Evolutionary conservation across 2,888 invertebrate genomes (phyloP), one percentile per base, ranked within the genome.

Genomic region (Zaprionus lineosus): DNA sequence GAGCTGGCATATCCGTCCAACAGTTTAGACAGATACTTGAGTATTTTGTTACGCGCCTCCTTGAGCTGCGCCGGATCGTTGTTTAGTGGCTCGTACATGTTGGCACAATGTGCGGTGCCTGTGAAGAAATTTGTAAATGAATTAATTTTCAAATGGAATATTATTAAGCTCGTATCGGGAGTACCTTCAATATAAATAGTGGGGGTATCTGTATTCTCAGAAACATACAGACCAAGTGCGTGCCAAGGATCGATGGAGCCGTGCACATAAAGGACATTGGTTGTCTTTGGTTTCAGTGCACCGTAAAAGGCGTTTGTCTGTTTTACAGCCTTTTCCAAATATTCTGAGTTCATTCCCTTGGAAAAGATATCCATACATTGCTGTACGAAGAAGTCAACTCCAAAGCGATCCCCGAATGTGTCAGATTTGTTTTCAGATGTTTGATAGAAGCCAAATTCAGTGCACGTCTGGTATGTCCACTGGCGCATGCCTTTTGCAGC

Each of bases 401-500:
- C 93, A 72, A 97, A 96, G 19, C 92, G 90, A 82, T 94, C 91
- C 0, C 97, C 95, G 87, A 98, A 98, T 88, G 93, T 88, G 14
- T 77, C 81, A 0, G 66, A 68, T n/a, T 78, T 77, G n/a, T 88
- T 86, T 9, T 87, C 86, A 0, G 97, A 96, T 0, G 97, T 95
- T 91, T 98, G 98, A 90, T 94, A 98, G 90, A 96, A 98, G 16
- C 98, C 98, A 88, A 98, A 98, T 89, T 98, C 98, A 0, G 95
- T 96, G 88, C 98, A 98, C 0, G 98, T 98, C 90, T 98, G 98
- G 88, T 97, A 98, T 57, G 93, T 94, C 98, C 98, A 98, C 84
- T 96, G 96, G 0, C 98, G 94, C 70, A 91, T 94, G 28, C 88
- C 89, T 16, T 79, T 84, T 89, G 92, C 94, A 91, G 94, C 94